phyloP scores from a whole-genome alignment of 2,888 invertebrate species.

The Hartigia nigra region DNA sequence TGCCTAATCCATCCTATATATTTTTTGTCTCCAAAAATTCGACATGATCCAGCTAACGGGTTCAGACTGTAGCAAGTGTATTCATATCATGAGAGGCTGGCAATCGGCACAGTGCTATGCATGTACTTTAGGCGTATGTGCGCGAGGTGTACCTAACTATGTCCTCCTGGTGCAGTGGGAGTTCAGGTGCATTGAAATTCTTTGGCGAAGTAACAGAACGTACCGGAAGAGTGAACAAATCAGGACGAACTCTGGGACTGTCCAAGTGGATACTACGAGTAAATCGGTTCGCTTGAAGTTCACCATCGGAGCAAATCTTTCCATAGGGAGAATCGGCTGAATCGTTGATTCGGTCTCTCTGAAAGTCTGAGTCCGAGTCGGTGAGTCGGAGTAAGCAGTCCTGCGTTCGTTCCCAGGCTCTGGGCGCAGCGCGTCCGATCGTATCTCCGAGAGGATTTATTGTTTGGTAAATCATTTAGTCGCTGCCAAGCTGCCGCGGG shows the following conservation, averaged over 20 bases:
- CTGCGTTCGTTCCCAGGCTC: conserved; percentile 59
- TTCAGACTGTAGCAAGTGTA: conserved; percentile 1
- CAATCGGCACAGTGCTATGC: conserved; percentile 5
- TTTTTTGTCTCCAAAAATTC: not conserved
- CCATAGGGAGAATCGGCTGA: not conserved
- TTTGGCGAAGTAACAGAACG: not conserved
- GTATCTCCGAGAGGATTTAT: conserved; percentile 63
- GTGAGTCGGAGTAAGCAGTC: conserved; percentile 39
- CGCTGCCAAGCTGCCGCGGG: conserved; percentile 63
- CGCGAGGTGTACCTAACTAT: not conserved
- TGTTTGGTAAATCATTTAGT: conserved; percentile 66
- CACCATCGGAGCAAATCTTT: not conserved
- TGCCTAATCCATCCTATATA: not conserved
- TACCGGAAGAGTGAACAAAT: not conserved
- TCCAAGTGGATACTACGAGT: not conserved
- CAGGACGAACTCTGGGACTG: not conserved
- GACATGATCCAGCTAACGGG: not conserved
- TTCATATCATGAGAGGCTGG: not conserved
- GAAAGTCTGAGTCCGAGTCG: not conserved
- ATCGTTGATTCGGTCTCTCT: not conserved
- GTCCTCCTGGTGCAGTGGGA: not conserved
- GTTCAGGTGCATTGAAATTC: not conserved
- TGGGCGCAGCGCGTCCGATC: conserved; percentile 57
- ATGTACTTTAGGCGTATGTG: not conserved
- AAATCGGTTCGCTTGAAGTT: not conserved